Conservation (phyloP, 2,888 invertebrate genomes). For the Escarpia spicata region DNA sequence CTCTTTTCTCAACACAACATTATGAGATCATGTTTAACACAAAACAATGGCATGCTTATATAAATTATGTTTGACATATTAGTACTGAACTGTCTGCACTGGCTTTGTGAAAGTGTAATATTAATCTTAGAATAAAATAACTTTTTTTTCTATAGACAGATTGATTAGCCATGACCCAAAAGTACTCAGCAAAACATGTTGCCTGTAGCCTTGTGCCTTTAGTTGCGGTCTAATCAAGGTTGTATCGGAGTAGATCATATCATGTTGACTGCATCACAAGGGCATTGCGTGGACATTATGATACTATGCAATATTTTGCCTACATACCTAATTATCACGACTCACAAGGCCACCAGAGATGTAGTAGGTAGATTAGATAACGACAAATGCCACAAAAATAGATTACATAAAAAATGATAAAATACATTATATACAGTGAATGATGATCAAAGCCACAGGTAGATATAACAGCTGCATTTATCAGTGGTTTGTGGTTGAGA, state of each 20-base stretch:
- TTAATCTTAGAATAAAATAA: background rate
- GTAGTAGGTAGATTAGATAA: constrained; percentile 1
- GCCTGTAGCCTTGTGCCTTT: background rate
- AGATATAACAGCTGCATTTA: background rate
- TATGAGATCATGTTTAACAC: background rate
- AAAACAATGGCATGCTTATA: background rate
- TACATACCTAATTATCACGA: background rate
- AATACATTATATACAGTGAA: background rate
- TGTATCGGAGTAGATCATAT: background rate
- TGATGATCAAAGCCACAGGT: background rate
- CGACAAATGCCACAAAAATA: background rate
- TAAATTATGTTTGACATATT: constrained; percentile 2
- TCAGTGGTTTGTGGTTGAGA: background rate
- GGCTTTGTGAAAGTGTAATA: background rate
- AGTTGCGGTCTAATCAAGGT: background rate
- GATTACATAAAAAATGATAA: background rate
- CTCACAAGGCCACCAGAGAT: background rate
- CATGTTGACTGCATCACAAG: background rate
- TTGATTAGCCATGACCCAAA: background rate
- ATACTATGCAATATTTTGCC: background rate
- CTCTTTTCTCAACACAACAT: background rate
- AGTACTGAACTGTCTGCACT: background rate
- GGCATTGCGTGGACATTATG: background rate
- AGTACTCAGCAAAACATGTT: background rate
- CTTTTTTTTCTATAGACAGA: background rate